Conservation (phyloP, 2,888 invertebrate species). For the Metellina segmentata region DNA sequence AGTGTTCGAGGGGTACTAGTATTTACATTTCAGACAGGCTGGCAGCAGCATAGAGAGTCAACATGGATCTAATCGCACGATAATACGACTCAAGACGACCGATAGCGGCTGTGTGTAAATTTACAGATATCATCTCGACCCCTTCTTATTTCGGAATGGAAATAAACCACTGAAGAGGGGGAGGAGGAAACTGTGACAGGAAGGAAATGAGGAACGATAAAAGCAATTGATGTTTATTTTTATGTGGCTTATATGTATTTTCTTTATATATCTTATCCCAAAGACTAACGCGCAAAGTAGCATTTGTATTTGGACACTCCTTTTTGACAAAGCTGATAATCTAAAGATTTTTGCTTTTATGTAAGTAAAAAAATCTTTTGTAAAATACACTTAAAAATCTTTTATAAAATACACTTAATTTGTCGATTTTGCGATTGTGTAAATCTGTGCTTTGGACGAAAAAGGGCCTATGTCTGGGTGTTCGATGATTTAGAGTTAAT, state of each 20-base stretch:
- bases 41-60: not conserved
- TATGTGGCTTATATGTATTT: not conserved
- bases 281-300: too few relatives aligned
- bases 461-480: too few relatives aligned
- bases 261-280: not conserved
- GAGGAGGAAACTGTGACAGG: not conserved
- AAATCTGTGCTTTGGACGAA: too few relatives aligned
- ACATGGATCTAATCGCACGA: not conserved
- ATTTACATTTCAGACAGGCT: constrained; percentile 17
- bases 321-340: too few relatives aligned
- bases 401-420: too few relatives aligned
- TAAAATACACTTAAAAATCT: too few relatives aligned
- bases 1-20: constrained; percentile 8
- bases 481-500: too few relatives aligned
- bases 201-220: not conserved
- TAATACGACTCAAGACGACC: not conserved
- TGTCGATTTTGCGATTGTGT: too few relatives aligned
- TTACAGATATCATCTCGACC: not conserved
- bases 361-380: too few relatives aligned
- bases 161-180: not conserved
- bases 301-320: too few relatives aligned
- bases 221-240: not conserved
- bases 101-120: not conserved
- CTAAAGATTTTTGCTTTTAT: too few relatives aligned
- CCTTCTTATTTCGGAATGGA: not conserved